Evolutionary conservation across 2,888 invertebrate genomes (phyloP).

Genomic region (Vanessa cardui): DNA sequence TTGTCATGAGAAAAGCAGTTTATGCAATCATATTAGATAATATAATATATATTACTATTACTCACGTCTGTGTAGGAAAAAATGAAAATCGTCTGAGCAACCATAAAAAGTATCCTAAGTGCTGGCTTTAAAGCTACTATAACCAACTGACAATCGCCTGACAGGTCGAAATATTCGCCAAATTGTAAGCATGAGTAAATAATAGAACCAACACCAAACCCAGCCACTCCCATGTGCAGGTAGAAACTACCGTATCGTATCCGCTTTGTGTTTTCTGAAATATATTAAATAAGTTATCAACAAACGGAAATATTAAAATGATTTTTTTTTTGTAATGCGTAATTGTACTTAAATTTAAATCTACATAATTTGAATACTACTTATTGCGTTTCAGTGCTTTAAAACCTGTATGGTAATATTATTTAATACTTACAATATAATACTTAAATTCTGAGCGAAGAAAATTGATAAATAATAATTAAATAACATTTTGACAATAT

Average conservation of each 20-base stretch:
- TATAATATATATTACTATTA: slow-evolving; percentile 23
- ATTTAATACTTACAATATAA: too few relatives aligned
- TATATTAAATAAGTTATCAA: background rate
- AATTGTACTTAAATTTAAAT: too few relatives aligned
- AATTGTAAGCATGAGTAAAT: slow-evolving; percentile 88
- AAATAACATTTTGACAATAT: too few relatives aligned
- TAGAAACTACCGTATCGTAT: slow-evolving; percentile 84
- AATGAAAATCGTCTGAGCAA: slow-evolving; percentile 88
- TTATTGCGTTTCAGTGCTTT: too few relatives aligned
- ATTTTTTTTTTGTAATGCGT: background rate
- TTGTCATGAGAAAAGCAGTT: too few relatives aligned
- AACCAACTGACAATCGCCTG: slow-evolving; percentile 83
- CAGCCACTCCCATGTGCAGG: slow-evolving; percentile 84
- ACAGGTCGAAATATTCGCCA: slow-evolving; percentile 86
- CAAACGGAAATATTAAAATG: background rate
- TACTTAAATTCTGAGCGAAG: too few relatives aligned
- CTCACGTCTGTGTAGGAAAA: slow-evolving; percentile 87
- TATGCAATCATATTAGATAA: background rate
- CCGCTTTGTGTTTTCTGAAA: slow-evolving; percentile 58
- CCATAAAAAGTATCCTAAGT: slow-evolving; percentile 84
- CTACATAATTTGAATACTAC: too few relatives aligned
- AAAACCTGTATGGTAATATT: too few relatives aligned
- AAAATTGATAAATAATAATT: too few relatives aligned
- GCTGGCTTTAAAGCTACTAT: slow-evolving; percentile 85
- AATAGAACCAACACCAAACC: slow-evolving; percentile 87